phyloP scores from a whole-genome alignment of 2,888 invertebrate species.

The Ceriagrion tenellum region DNA sequence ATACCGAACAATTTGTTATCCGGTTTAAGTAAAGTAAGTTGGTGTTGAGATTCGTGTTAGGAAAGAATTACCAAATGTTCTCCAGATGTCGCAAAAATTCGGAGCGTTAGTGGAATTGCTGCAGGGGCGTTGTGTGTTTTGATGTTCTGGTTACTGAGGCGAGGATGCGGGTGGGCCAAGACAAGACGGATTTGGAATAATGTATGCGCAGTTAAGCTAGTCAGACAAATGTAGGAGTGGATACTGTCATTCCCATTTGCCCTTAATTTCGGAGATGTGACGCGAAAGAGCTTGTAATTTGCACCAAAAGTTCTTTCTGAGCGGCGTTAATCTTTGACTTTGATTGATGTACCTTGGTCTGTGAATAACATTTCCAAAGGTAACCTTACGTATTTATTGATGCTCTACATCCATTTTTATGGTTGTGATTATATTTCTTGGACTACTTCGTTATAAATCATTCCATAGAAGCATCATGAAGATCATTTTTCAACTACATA shows the following conservation, averaged over 20 bases:
- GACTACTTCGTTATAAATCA: too few species aligned
- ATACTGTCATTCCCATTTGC: not conserved
- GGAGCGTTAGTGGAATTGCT: not conserved
- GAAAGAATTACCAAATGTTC: not conserved
- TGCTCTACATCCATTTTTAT: too few species aligned
- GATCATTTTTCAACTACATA: too few species aligned
- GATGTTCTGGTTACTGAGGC: not conserved
- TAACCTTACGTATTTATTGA: too few species aligned
- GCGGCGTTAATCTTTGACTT: too few species aligned
- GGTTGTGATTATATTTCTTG: too few species aligned
- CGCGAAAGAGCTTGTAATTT: too few species aligned
- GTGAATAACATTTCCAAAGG: too few species aligned
- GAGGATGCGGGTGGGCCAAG: not conserved
- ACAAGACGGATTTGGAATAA: not conserved
- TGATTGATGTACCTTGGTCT: too few species aligned
- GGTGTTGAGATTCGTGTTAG: not conserved
- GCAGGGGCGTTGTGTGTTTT: not conserved
- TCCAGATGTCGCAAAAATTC: not conserved
- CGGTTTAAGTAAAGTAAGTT: not conserved
- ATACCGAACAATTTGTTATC: not conserved
- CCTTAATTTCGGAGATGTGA: too few species aligned
- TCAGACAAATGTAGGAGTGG: not conserved
- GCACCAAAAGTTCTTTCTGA: too few species aligned
- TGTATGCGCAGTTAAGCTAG: not conserved
- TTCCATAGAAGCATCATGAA: too few species aligned